Evolutionary conservation across 2,797 vertebrate genomes (phyloP).

Genomic region (Rhabdophis nuchalis): DNA sequence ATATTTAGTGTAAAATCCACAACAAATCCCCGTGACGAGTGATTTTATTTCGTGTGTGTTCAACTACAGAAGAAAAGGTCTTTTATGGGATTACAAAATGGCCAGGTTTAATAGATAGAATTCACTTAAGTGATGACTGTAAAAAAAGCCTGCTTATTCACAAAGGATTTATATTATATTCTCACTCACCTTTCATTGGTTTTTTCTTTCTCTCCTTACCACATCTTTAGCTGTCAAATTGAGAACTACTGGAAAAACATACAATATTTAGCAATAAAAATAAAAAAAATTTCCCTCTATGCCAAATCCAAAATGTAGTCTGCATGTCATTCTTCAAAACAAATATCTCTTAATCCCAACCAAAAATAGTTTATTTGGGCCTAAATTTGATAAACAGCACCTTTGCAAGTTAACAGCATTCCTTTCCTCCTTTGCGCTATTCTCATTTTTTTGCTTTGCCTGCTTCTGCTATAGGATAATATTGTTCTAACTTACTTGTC

Average conservation of each 20-base stretch:
- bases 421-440: neutral
- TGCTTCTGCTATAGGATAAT: neutral
- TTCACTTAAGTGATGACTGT: neutral
- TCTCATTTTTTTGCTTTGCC: neutral
- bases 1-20: neutral
- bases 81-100: neutral
- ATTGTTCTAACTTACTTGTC: conserved; percentile 10
- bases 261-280: neutral
- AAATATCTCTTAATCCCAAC: neutral
- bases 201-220: neutral
- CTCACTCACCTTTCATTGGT: neutral
- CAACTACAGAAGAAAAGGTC: neutral
- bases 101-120: neutral
- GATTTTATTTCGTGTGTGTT: neutral
- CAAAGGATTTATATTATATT: neutral
- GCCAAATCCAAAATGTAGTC: neutral
- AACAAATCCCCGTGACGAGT: neutral
- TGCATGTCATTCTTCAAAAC: neutral
- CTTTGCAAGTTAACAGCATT: neutral
- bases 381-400: conserved; percentile 9
- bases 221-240: neutral
- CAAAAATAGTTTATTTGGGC: neutral
- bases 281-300: neutral
- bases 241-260: neutral
- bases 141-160: neutral